Base-by-base conservation (phyloP, 2,888 invertebrate species). In the Pristionchus maxplancki region DNA sequence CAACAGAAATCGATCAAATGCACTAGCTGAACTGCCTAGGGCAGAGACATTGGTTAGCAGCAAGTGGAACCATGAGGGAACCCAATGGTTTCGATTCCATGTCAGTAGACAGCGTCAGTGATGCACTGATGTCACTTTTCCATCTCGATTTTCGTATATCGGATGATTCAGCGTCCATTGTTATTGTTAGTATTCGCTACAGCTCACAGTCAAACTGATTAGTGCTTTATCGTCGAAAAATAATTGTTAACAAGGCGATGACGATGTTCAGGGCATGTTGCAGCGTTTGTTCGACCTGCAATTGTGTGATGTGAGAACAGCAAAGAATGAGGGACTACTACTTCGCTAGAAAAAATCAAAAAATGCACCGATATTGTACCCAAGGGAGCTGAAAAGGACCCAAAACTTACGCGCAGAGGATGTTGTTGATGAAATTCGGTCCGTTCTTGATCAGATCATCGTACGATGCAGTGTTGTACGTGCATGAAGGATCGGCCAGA, bases 331-430 rank as follows among this genome's bases (percentile, higher is more conserved):
- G 28, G 34, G 15, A 34, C n/a, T n/a, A n/a, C n/a, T n/a, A n/a
- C n/a, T n/a, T n/a, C n/a, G n/a, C n/a, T n/a, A n/a, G n/a, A n/a
- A n/a, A n/a, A n/a, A n/a, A n/a, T n/a, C n/a, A n/a, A n/a, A n/a
- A n/a, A n/a, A n/a, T n/a, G n/a, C n/a, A n/a, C n/a, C n/a, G n/a
- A n/a, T n/a, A n/a, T n/a, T n/a, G n/a, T n/a, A n/a, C n/a, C n/a
- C n/a, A n/a, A n/a, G n/a, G n/a, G n/a, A n/a, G n/a, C n/a, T n/a
- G n/a, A n/a, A n/a, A n/a, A n/a, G n/a, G n/a, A n/a, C n/a, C n/a
- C n/a, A n/a, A n/a, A n/a, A 83, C 91, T 90, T 88, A 92, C 91
- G 87, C 85, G 91, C 92, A 92, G 81, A 91, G 90, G 48, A 91
- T 89, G 86, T 89, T 89, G 81, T 91, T 91, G 74, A 92, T 89